These are phyloP conservation scores for Deilephila elpenor DNA, from an alignment of 2,888 invertebrate genomes.

Conservation along the genomic window DNA sequence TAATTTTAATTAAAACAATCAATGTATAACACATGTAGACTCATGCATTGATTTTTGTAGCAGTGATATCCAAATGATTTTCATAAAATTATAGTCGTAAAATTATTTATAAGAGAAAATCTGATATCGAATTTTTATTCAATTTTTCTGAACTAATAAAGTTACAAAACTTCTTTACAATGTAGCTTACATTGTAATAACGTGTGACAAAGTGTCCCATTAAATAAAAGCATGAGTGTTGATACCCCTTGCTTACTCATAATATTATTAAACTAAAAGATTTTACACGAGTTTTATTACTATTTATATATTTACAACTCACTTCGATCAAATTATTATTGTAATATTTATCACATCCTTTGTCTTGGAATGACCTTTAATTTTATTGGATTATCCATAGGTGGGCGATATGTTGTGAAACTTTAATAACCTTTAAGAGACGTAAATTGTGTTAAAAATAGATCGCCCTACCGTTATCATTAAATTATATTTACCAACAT, in stretches of 20 bases:
- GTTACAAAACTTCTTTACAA: not conserved
- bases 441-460: not conserved
- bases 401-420: constrained; percentile 9
- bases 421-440: constrained; percentile 3
- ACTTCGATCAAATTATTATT: constrained; percentile 2
- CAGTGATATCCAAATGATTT: too few species aligned
- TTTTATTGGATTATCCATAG: not conserved
- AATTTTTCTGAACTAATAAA: not conserved
- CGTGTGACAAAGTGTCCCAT: not conserved
- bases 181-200: not conserved
- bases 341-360: constrained; percentile 5
- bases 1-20: not conserved
- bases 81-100: too few species aligned
- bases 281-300: not conserved
- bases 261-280: constrained; percentile 13
- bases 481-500: not conserved
- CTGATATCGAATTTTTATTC: too few species aligned
- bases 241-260: constrained; percentile 9
- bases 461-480: not conserved
- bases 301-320: constrained; percentile 19
- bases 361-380: constrained; percentile 18
- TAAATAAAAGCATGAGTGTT: not conserved
- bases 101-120: too few species aligned
- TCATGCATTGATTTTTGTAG: too few species aligned
- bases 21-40: not conserved